Base-by-base conservation (phyloP, 2,888 invertebrate genomes). In the Drosophila borealis region DNA sequence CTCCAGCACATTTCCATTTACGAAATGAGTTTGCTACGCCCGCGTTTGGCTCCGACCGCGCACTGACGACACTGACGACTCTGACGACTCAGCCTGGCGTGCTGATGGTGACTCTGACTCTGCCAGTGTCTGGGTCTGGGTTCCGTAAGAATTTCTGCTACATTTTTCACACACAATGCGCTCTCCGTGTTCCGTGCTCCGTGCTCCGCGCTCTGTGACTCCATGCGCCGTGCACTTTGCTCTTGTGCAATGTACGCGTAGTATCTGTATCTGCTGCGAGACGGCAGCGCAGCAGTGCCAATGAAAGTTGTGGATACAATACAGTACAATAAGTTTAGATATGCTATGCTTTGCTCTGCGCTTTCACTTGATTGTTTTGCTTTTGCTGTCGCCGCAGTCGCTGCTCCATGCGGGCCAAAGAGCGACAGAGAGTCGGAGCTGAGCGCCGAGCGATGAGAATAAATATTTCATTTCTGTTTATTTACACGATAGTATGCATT, bases 211-310 rank as follows among this genome's bases (percentile, higher is more conserved):
- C 77, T 74, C 60, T 63, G 63, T 54, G 39, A 13, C 72, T 68
- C 71, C 68, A 70, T 88, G 87, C 84, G 81, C 81, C 81, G 88
- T 84, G 84, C 84, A 84, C 84, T 84, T 83, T 84, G 70, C 75
- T 78, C 78, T 67, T 76, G 76, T 81, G 80, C 78, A 72, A 68
- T 56, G 80, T 50, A 67, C 55, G 66, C 65, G 54, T 74, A 51
- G 57, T 55, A 62, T 71, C 70, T 74, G 54, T 61, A 63, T 72
- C 78, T 70, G 61, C 34, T 21, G 39, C 34, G 53, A 60, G 63
- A 51, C 53, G 55, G 34, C 48, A 50, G 51, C 50, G 49, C 34
- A 60, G 70, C 48, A 50, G 49, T 29, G 65, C 80, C 78, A 87
- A 85, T 73, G 85, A 85, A 85, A 85, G 85, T 85, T 84, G 57